These are phyloP conservation scores for Stegodyphus mimosarum DNA, from an alignment of 1,140 invertebrate species.

Conservation along the genomic window DNA sequence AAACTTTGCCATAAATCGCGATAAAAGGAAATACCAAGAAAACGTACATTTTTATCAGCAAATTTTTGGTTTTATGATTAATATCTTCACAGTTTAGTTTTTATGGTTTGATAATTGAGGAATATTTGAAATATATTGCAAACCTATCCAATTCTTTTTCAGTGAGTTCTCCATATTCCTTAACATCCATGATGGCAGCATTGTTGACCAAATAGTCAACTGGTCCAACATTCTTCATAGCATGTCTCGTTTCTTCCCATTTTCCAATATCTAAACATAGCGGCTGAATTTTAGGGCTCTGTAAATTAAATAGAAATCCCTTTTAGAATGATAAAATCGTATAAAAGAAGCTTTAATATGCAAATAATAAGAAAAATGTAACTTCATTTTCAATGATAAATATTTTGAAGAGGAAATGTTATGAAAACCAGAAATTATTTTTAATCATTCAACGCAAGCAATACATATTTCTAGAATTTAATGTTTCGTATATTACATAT, in stretches of 20 bases:
- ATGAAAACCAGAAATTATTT: too few species aligned
- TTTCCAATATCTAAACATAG: constrained; percentile 78
- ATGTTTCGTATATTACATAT: too few species aligned
- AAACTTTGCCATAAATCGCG: too few species aligned
- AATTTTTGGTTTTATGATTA: too few species aligned
- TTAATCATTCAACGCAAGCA: too few species aligned
- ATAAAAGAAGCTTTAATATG: neutral
- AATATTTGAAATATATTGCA: too few species aligned
- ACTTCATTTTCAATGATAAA: neutral
- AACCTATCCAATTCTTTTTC: constrained; percentile 79
- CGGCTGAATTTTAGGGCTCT: constrained; percentile 69
- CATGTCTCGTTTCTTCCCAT: constrained; percentile 79
- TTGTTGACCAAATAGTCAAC: constrained; percentile 88
- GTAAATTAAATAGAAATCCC: neutral
- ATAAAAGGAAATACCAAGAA: too few species aligned
- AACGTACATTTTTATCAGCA: too few species aligned
- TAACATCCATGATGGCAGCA: constrained; percentile 76
- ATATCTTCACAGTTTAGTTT: too few species aligned
- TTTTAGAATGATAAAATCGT: too few species aligned
- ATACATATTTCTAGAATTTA: too few species aligned
- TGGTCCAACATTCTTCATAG: constrained; percentile 71
- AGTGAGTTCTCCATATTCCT: constrained; percentile 76
- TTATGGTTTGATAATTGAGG: too few species aligned
- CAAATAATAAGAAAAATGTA: neutral
- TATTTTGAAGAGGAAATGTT: neutral